These are phyloP conservation scores for Cephalopachus bancanus DNA, from an alignment of 2,797 vertebrate species.

Conservation along the genomic window DNA sequence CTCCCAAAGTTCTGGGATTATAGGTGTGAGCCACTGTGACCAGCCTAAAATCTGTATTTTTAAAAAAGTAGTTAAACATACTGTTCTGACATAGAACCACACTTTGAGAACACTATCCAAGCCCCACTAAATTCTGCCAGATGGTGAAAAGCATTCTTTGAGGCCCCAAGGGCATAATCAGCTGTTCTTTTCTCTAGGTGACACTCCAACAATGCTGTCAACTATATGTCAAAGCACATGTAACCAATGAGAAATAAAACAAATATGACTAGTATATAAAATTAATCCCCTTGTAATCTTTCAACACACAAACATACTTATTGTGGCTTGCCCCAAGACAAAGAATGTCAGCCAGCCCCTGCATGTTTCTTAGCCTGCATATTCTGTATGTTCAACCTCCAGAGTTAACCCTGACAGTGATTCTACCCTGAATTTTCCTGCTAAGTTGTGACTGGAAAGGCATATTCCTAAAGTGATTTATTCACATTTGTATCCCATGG, in stretches of 20 bases:
- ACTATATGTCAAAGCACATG: not conserved
- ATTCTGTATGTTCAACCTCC: accelerated
- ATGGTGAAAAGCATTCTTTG: not conserved
- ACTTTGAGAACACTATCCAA: not conserved
- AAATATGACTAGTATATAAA: not conserved
- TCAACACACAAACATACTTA: too few relatives aligned
- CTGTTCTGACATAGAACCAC: not conserved
- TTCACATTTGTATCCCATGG: not conserved
- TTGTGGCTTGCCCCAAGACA: too few relatives aligned
- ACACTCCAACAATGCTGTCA: not conserved
- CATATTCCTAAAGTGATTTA: not conserved
- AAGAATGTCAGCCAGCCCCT: not conserved
- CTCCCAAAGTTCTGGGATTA: not conserved
- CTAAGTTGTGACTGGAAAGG: not conserved
- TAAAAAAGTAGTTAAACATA: not conserved
- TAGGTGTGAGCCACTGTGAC: not conserved
- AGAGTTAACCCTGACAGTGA: not conserved
- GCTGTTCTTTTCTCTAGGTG: not conserved
- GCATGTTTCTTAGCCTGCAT: not conserved
- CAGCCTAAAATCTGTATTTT: not conserved
- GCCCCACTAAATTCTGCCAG: not conserved
- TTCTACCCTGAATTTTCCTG: not conserved
- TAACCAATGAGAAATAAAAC: not conserved
- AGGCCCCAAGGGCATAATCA: not conserved
- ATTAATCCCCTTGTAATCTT: not conserved